Conservation (phyloP, 1,140 invertebrate species). For the Antheraea pernyi region DNA sequence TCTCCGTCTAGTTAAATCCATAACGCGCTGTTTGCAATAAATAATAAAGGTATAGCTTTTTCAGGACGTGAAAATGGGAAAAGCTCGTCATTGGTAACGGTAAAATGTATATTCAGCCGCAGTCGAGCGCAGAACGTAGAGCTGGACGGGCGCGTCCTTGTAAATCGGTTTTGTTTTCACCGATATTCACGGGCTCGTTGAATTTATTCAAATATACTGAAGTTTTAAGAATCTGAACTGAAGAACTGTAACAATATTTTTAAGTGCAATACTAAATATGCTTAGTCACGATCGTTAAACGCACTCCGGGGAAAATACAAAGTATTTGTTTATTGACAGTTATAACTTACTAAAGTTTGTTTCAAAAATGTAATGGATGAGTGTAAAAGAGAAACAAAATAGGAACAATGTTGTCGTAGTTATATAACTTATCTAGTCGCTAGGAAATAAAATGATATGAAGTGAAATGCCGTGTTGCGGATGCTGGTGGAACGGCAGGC, state of each 20-base stretch:
- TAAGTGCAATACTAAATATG: slow-evolving; percentile 10
- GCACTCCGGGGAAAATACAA: neutral
- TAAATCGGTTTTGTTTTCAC: neutral
- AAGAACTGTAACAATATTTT: neutral
- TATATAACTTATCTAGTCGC: neutral
- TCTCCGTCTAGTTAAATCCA: neutral
- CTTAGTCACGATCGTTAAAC: neutral
- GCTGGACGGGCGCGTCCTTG: slow-evolving; percentile 40
- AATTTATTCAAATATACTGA: neutral
- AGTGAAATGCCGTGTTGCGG: slow-evolving; percentile 68
- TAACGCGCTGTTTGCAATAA: slow-evolving; percentile 2
- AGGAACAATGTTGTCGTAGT: neutral
- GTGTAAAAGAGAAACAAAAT: neutral
- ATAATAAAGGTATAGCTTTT: slow-evolving; percentile 18
- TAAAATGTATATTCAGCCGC: slow-evolving; percentile 36
- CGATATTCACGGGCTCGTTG: neutral
- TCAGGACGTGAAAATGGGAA: slow-evolving; percentile 48
- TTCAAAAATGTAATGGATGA: neutral
- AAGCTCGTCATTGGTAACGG: slow-evolving; percentile 30
- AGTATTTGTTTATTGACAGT: neutral
- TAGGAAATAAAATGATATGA: neutral
- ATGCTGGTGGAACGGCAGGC: slow-evolving; percentile 73
- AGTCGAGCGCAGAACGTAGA: slow-evolving; percentile 61
- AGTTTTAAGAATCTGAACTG: neutral
- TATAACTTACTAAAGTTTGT: neutral